A percentile compares a stretch with the other conserved stretches of the same genome.
phyloP scores from a whole-genome alignment of 2,797 vertebrate genomes.

The Eutrigla gurnardus region DNA sequence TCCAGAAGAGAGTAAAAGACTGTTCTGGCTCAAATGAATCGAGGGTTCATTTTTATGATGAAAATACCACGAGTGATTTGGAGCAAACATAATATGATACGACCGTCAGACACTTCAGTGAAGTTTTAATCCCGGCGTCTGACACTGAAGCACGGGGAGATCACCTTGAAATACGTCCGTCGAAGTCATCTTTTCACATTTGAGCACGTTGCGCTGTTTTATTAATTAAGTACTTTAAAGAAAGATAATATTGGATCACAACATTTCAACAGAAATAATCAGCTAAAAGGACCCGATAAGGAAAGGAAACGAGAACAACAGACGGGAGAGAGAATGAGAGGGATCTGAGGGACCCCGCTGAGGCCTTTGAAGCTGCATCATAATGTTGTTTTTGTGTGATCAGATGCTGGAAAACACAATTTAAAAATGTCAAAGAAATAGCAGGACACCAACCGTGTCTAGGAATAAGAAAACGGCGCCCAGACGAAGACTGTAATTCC shows the following conservation, averaged over 20 bases:
- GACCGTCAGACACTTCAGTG: constrained; percentile 12
- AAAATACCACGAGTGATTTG: constrained; percentile 58
- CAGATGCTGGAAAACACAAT: constrained; percentile 12
- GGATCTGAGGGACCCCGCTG: neutral
- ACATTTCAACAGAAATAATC: constrained; percentile 1
- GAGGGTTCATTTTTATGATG: constrained; percentile 57
- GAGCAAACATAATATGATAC: constrained; percentile 45
- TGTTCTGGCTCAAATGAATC: constrained; percentile 61
- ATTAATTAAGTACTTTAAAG: neutral
- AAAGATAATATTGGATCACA: neutral
- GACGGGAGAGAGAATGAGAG: neutral
- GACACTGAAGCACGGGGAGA: neutral
- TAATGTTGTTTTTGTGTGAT: constrained; percentile 14
- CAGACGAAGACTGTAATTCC: neutral
- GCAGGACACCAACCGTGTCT: neutral
- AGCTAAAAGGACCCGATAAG: neutral
- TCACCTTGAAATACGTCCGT: constrained; percentile 3
- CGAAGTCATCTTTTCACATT: neutral
- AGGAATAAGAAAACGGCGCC: neutral
- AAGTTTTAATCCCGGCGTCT: constrained; percentile 18
- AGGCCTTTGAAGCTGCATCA: constrained; percentile 25
- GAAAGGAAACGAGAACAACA: constrained; percentile 17
- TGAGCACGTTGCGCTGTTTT: neutral
- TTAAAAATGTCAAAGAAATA: constrained; percentile 15
- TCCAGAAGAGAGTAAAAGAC: constrained; percentile 64